A percentile compares a stretch with the other conserved stretches of the same genome.
Conservation (phyloP, 2,797 vertebrate genomes). For the Oryzias dopingdopingensis region DNA sequence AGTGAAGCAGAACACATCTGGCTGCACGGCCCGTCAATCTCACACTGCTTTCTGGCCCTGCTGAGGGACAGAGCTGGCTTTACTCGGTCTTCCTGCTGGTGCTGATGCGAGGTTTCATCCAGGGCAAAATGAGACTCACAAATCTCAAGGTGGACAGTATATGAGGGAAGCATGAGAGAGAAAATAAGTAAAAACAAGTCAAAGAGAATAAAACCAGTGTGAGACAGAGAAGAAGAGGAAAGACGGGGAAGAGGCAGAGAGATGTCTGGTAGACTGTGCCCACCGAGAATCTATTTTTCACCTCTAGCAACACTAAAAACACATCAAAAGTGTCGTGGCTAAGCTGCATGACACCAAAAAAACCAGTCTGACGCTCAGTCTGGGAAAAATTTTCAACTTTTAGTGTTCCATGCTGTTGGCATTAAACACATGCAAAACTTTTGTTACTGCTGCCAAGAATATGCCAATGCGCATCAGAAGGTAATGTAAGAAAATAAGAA, state of each 20-base stretch:
- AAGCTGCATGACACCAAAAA: conserved; percentile 19
- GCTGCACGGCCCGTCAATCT: conserved; percentile 60
- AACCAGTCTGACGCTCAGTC: conserved; percentile 35
- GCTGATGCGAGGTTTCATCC: conserved; percentile 51
- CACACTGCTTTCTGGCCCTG: conserved; percentile 54
- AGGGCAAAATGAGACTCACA: conserved; percentile 25
- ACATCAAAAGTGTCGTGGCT: conserved; percentile 35
- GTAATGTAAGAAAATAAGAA: conserved; percentile 27
- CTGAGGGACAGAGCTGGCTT: conserved; percentile 41
- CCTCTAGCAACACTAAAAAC: conserved; percentile 36
- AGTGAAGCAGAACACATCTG: conserved; percentile 53
- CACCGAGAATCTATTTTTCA: conserved; percentile 34
- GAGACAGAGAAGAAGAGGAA: conserved; percentile 6
- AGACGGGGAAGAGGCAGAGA: conserved; percentile 16
- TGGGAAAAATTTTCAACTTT: conserved; percentile 28
- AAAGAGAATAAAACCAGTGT: neutral
- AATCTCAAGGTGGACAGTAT: conserved; percentile 11
- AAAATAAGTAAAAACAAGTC: conserved; percentile 3
- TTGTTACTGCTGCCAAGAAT: conserved; percentile 35
- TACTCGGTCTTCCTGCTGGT: conserved; percentile 52
- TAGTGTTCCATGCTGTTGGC: conserved; percentile 19
- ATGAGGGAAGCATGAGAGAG: conserved; percentile 3
- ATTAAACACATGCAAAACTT: conserved; percentile 49
- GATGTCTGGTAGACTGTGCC: conserved; percentile 28
- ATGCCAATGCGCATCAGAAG: conserved; percentile 48